Evolutionary conservation across 1,140 invertebrate genomes (phyloP).

Genomic region (Drosophila azteca): DNA sequence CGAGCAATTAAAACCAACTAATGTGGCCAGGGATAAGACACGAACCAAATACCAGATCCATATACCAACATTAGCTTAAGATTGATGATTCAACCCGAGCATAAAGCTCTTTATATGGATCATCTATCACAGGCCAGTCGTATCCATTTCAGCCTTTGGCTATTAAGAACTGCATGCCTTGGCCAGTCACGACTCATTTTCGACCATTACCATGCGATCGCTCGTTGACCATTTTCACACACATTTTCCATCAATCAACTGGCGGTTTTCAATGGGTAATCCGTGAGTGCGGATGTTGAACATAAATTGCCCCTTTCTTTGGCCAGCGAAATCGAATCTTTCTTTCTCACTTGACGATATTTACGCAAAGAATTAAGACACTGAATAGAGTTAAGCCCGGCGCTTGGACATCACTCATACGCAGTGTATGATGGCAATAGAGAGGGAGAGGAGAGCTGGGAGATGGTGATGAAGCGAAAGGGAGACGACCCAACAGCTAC

Average conservation of each 20-base stretch:
- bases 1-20: not conserved
- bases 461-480: conserved; percentile 52
- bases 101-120: not conserved
- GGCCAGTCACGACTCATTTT: conserved; percentile 17
- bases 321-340: conserved; percentile 46
- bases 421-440: conserved; percentile 43
- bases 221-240: conserved; percentile 10
- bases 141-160: not conserved
- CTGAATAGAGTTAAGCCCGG: conserved; percentile 10
- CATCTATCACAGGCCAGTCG: not conserved
- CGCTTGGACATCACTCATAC: conserved; percentile 62
- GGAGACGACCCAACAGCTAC: conserved; percentile 35
- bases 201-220: not conserved
- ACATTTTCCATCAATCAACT: conserved; percentile 51
- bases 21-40: too few relatives aligned
- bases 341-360: conserved; percentile 21
- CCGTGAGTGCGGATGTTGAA: conserved; percentile 37
- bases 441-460: conserved; percentile 24
- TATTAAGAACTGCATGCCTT: not conserved
- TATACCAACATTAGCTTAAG: too few relatives aligned
- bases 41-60: too few relatives aligned
- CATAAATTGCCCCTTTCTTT: conserved; percentile 48
- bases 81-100: too few relatives aligned
- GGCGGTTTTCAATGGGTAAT: conserved; percentile 45
- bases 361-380: conserved; percentile 41